A percentile compares a stretch with the other conserved stretches of the same genome.
These are phyloP conservation scores for Babylonia areolata DNA, from an alignment of 1,140 invertebrate genomes.

Conservation along the genomic window DNA sequence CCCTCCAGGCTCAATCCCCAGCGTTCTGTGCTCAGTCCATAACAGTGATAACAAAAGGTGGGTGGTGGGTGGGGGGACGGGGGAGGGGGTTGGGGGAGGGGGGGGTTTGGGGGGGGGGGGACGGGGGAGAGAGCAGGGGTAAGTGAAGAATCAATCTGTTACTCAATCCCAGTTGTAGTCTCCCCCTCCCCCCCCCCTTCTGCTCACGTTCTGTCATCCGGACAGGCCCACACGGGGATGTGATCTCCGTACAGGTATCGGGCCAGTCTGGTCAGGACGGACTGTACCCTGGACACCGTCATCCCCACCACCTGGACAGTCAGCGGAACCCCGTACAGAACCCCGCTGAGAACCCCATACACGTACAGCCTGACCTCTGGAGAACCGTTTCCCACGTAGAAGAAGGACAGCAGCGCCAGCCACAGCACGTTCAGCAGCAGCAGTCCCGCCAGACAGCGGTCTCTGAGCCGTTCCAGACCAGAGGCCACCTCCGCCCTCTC, in stretches of 20 bases:
- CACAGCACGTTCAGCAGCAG: slow-evolving; percentile 55
- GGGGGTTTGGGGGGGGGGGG: no score
- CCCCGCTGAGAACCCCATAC: slow-evolving; percentile 59
- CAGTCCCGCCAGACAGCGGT: slow-evolving; percentile 43
- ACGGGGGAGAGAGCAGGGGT: no score
- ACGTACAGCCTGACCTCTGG: slow-evolving; percentile 53
- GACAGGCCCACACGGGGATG: slow-evolving; percentile 46
- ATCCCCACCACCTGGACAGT: slow-evolving; percentile 56
- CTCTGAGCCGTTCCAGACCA: slow-evolving; percentile 45
- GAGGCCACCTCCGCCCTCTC: slow-evolving; percentile 47
- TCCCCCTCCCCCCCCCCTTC: no score
- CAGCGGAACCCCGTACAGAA: slow-evolving; percentile 58
- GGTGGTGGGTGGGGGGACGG: no score
- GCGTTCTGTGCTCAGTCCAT: no score
- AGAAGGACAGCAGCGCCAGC: slow-evolving; percentile 53
- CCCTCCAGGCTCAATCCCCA: no score
- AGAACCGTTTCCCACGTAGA: slow-evolving; percentile 52
- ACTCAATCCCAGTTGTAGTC: no score
- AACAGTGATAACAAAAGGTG: no score
- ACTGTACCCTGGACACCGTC: slow-evolving; percentile 47
- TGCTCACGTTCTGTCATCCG: neutral
- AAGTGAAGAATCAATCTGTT: no score
- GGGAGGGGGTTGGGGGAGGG: no score
- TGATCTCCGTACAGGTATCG: slow-evolving; percentile 46
- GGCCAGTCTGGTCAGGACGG: slow-evolving; percentile 46